Conservation (phyloP, 2,888 invertebrate species). For the Gandaritis pyraliata region DNA sequence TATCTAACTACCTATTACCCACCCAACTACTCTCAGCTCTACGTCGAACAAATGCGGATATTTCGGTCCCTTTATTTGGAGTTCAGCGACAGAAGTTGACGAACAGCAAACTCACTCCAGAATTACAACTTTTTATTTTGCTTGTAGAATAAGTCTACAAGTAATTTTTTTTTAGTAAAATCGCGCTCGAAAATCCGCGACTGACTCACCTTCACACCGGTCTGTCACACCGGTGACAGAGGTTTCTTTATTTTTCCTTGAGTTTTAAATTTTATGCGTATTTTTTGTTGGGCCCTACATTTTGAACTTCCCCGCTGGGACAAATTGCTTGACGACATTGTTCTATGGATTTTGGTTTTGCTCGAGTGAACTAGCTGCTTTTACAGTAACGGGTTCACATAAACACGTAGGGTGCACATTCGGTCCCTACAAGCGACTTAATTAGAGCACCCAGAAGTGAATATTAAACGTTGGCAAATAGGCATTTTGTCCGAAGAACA, state of each 20-base stretch:
- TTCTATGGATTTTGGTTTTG: neutral
- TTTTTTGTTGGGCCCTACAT: too few species aligned
- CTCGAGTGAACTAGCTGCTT: constrained; percentile 8
- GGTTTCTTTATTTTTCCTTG: too few species aligned
- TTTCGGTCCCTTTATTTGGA: constrained; percentile 55
- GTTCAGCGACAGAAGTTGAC: constrained; percentile 41
- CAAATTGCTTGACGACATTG: too few species aligned
- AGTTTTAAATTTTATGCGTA: too few species aligned
- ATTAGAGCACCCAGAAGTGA: constrained; percentile 71
- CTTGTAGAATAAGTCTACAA: too few species aligned
- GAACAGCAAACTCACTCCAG: constrained; percentile 18
- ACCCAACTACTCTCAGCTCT: constrained; percentile 2
- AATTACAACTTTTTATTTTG: too few species aligned
- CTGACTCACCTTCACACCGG: too few species aligned
- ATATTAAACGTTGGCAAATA: constrained; percentile 78
- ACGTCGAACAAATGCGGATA: constrained; percentile 33
- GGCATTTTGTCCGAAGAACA: constrained; percentile 67
- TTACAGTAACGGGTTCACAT: constrained; percentile 1
- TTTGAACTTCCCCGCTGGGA: too few species aligned
- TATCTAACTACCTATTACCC: too few species aligned
- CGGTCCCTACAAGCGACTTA: constrained; percentile 61
- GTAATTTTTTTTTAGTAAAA: too few species aligned
- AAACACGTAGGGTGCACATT: constrained; percentile 38
- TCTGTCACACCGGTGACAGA: too few species aligned
- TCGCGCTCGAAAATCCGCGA: too few species aligned